A percentile compares a stretch with the other conserved stretches of the same genome.
Conservation (phyloP, 2,888 invertebrate species). For the Luffia ferchaultella region DNA sequence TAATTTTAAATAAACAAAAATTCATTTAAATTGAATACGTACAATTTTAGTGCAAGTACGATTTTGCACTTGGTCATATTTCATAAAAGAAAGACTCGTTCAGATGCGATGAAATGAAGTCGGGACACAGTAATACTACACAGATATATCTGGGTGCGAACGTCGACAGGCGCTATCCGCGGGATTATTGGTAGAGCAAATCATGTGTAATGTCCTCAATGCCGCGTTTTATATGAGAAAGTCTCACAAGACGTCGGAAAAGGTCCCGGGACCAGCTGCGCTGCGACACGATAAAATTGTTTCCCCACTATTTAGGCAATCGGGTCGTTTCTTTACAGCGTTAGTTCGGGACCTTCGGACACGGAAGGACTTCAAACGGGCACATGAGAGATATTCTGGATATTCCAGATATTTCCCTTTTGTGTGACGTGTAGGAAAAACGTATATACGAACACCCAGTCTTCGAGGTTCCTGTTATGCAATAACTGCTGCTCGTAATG, state of each 20-base stretch:
- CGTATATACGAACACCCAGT: too few species aligned
- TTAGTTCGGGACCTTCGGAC: not conserved
- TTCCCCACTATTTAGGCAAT: conserved; percentile 17
- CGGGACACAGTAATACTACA: not conserved
- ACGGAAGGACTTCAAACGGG: not conserved
- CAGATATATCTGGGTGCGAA: not conserved
- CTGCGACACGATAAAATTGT: conserved; percentile 20
- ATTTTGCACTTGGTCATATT: too few species aligned
- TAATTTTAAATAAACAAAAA: too few species aligned
- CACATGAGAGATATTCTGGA: conserved; percentile 11
- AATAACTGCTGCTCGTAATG: too few species aligned
- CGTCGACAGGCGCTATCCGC: not conserved
- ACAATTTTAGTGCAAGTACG: too few species aligned
- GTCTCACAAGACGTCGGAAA: conserved; percentile 9
- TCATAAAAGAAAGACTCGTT: not conserved
- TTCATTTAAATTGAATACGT: too few species aligned
- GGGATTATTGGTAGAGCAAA: conserved; percentile 9
- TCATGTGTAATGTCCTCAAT: conserved; percentile 8
- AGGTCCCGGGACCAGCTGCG: conserved; percentile 20
- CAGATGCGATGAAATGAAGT: not conserved
- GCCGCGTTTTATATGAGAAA: conserved; percentile 5
- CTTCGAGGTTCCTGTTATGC: too few species aligned
- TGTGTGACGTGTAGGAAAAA: not conserved
- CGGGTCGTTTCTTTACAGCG: conserved; percentile 13
- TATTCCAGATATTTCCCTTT: conserved; percentile 9